Evolutionary conservation across 37 sponge, comb jelly and placozoan species (phyloP).

Genomic region (Hormiphora californensis): DNA sequence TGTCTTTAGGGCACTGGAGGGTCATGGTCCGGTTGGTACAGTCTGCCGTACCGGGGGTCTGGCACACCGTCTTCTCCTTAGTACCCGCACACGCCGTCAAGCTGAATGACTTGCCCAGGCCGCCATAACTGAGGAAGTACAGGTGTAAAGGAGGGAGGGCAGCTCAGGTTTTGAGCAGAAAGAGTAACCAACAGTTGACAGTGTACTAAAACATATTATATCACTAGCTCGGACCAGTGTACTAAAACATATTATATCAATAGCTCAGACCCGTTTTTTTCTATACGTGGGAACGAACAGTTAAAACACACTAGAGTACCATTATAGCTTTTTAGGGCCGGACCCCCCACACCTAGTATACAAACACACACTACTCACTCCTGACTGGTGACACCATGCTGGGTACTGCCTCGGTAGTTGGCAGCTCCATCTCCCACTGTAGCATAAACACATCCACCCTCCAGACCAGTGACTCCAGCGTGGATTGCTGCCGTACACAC

Average conservation of each 20-base stretch:
- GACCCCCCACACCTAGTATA: too few relatives aligned
- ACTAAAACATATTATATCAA: too few relatives aligned
- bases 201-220: too few relatives aligned
- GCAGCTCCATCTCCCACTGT: constrained; percentile 6
- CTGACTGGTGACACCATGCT: constrained; percentile 19
- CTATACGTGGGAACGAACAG: too few relatives aligned
- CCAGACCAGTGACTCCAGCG: neutral
- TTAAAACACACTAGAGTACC: too few relatives aligned
- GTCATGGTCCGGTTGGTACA: constrained; percentile 33
- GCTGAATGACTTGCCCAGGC: constrained; percentile 8
- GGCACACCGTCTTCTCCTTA: neutral
- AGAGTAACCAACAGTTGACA: neutral
- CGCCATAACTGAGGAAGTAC: constrained; percentile 17
- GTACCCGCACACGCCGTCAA: constrained; percentile 29
- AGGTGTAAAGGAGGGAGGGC: too few relatives aligned
- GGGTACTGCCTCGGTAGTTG: constrained; percentile 25
- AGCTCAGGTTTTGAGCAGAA: neutral
- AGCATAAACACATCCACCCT: constrained; percentile 25
- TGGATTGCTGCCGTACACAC: constrained; percentile 22
- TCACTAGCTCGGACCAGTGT: too few relatives aligned
- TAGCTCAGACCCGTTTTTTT: too few relatives aligned
- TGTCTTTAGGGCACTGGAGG: constrained; percentile 45
- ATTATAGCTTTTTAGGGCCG: too few relatives aligned
- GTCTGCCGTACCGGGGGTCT: neutral
- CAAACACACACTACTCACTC: constrained; percentile 34